Conservation (phyloP, 2,888 invertebrate genomes). For the Ceriagrion tenellum region DNA sequence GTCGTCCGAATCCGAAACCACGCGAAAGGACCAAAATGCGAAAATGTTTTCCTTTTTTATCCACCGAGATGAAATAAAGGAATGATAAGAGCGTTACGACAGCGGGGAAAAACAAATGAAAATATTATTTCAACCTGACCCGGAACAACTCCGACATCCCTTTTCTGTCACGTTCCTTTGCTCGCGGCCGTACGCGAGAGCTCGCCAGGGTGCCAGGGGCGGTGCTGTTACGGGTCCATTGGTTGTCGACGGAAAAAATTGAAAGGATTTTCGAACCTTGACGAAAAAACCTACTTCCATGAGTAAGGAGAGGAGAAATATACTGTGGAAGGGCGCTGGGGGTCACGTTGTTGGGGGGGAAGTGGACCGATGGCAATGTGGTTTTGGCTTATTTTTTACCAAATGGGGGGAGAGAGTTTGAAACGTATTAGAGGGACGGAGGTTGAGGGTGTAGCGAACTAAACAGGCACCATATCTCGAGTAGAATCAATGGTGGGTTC, state of each 20-base stretch:
- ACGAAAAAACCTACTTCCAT: neutral
- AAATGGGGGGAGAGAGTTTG: no score
- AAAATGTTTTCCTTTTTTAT: neutral
- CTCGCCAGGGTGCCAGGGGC: neutral
- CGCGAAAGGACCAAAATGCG: neutral
- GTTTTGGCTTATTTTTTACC: neutral
- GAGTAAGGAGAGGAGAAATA: neutral
- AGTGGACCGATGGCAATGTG: neutral
- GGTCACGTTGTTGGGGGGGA: no score
- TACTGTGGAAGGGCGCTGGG: neutral
- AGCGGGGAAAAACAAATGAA: neutral
- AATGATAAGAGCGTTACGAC: neutral
- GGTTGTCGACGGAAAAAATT: conserved; percentile 4
- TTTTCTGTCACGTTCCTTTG: neutral
- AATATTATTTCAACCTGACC: neutral
- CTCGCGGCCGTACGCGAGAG: neutral
- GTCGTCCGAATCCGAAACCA: no score
- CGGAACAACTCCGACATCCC: neutral
- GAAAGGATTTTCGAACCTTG: neutral
- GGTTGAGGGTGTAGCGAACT: neutral
- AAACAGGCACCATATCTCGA: neutral
- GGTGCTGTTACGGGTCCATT: neutral
- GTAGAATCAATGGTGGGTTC: no score
- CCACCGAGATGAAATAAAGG: neutral
- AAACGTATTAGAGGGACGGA: neutral